Percentiles rank a stretch among this genome's conserved stretches.
These are phyloP conservation scores for Philereme vetulata DNA, from an alignment of 2,888 invertebrate species.

Conservation along the genomic window DNA sequence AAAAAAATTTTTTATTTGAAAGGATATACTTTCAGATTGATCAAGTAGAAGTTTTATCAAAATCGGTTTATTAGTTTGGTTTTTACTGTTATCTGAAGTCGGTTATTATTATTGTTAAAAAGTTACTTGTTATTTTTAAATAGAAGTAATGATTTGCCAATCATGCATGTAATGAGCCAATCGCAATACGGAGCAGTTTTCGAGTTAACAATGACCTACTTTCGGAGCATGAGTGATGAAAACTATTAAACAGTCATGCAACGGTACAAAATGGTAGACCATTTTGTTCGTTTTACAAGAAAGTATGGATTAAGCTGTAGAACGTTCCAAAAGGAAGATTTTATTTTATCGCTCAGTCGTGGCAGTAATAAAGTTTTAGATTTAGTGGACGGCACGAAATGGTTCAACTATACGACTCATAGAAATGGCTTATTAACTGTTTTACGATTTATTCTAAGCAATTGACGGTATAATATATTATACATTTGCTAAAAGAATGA, in stretches of 20 bases:
- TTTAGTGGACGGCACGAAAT: slow-evolving; percentile 19
- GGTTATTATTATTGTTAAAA: too few relatives aligned
- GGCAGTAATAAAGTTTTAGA: slow-evolving; percentile 21
- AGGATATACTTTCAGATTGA: too few relatives aligned
- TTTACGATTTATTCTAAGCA: slow-evolving; percentile 22
- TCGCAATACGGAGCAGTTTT: too few relatives aligned
- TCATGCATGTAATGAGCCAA: too few relatives aligned
- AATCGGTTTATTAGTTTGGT: too few relatives aligned
- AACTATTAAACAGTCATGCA: neutral
- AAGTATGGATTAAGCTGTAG: slow-evolving; percentile 14
- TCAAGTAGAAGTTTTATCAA: too few relatives aligned
- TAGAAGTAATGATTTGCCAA: too few relatives aligned
- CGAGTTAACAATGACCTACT: too few relatives aligned
- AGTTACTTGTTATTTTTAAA: too few relatives aligned
- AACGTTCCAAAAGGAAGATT: slow-evolving; percentile 15
- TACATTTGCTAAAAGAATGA: neutral
- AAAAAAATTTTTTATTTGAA: too few relatives aligned
- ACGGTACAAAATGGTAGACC: neutral
- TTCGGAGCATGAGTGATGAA: too few relatives aligned
- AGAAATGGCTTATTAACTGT: slow-evolving; percentile 19
- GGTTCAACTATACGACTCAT: slow-evolving; percentile 8
- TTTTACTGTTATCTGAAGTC: too few relatives aligned
- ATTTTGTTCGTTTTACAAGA: neutral
- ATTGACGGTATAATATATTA: slow-evolving; percentile 2
- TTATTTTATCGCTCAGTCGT: slow-evolving; percentile 16